A percentile compares a stretch with the other conserved stretches of the same genome.
phyloP scores from a whole-genome alignment of 2,888 invertebrate genomes.

The Dicyrtomina minuta region DNA sequence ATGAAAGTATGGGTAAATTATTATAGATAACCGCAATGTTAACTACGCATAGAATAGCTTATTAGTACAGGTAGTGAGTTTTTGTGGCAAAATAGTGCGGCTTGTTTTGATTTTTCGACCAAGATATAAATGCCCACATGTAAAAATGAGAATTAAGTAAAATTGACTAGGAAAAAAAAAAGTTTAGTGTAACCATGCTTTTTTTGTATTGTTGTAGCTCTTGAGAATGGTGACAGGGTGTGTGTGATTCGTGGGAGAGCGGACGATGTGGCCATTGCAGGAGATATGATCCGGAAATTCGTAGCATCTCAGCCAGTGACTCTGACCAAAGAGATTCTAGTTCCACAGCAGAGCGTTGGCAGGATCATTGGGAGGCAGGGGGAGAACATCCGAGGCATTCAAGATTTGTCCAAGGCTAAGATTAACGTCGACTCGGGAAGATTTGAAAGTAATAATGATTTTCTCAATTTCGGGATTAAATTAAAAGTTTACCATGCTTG shows the following conservation, averaged over 20 bases:
- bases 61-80: too few species aligned
- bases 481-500: not conserved
- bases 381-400: conserved; percentile 70
- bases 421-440: conserved; percentile 62
- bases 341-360: conserved; percentile 61
- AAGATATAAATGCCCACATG: too few species aligned
- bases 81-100: too few species aligned
- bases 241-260: conserved; percentile 71
- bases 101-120: too few species aligned
- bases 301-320: conserved; percentile 69
- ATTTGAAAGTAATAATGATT: conserved; percentile 30
- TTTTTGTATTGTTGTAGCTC: too few species aligned
- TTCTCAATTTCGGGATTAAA: not conserved
- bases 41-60: too few species aligned
- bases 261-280: conserved; percentile 70
- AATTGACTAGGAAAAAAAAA: too few species aligned
- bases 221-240: conserved; percentile 63
- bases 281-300: conserved; percentile 68
- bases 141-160: too few species aligned
- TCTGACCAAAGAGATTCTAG: conserved; percentile 60
- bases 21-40: not conserved
- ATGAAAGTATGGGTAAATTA: conserved; percentile 55
- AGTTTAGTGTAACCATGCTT: too few species aligned
- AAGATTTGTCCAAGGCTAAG: conserved; percentile 71
- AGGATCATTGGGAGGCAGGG: conserved; percentile 76